A percentile compares a stretch with the other conserved stretches of the same genome.
Conservation (phyloP, 2,797 vertebrate species). For the Semaprochilodus insignis region DNA sequence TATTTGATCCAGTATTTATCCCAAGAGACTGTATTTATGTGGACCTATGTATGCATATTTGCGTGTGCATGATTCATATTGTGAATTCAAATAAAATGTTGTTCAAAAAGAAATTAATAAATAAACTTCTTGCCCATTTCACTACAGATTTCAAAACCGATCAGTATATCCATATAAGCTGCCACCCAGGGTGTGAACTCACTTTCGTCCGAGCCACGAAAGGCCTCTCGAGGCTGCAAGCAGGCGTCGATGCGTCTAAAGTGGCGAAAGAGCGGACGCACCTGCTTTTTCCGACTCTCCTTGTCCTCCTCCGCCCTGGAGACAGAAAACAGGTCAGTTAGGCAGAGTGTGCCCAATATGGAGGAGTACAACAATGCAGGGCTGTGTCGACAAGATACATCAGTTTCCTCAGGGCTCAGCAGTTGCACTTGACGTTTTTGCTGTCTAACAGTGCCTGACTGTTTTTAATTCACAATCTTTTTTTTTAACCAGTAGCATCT, state of each 20-base stretch:
- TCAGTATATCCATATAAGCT: neutral
- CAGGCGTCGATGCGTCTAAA: slow-evolving; percentile 96
- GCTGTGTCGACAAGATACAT: neutral
- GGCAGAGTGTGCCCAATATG: neutral
- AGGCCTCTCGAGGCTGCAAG: slow-evolving; percentile 93
- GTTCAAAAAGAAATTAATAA: too few relatives aligned
- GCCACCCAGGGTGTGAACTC: slow-evolving; percentile 60
- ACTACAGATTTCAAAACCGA: neutral
- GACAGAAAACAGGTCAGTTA: slow-evolving; percentile 22
- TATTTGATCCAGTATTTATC: too few relatives aligned
- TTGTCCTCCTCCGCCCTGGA: slow-evolving; percentile 88
- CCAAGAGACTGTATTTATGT: too few relatives aligned
- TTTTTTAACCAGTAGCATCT: neutral
- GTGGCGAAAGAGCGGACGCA: slow-evolving; percentile 94
- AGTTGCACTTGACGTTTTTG: neutral
- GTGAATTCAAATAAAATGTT: too few relatives aligned
- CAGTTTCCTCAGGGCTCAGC: neutral
- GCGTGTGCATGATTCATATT: too few relatives aligned
- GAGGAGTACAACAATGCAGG: neutral
- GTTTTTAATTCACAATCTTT: neutral
- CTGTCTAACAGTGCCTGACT: too few relatives aligned
- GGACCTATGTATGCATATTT: too few relatives aligned
- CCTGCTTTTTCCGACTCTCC: slow-evolving; percentile 89
- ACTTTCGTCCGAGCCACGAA: slow-evolving; percentile 96
- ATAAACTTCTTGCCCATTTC: too few relatives aligned